These are phyloP conservation scores for Esperia sulphurella DNA, from an alignment of 2,888 invertebrate species.

Conservation along the genomic window DNA sequence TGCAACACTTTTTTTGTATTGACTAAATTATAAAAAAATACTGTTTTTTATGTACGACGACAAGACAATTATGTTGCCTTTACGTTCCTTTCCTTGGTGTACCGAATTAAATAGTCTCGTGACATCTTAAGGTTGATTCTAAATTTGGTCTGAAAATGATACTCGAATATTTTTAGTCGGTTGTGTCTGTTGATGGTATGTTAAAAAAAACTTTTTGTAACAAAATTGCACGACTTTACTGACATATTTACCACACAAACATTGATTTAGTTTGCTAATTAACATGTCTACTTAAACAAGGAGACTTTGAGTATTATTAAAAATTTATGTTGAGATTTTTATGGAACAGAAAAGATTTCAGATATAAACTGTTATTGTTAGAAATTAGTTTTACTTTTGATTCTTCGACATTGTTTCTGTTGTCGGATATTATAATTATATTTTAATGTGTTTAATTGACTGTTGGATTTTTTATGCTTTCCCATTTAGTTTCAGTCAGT, in stretches of 20 bases:
- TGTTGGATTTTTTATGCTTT: constrained; percentile 15
- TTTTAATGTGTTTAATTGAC: constrained; percentile 12
- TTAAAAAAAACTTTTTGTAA: too few species aligned
- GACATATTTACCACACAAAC: too few species aligned
- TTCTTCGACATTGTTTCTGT: constrained; percentile 30
- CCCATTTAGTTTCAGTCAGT: constrained; percentile 5
- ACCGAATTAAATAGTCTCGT: neutral
- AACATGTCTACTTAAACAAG: too few species aligned
- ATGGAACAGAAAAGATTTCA: neutral
- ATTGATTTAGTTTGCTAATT: too few species aligned
- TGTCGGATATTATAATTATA: constrained; percentile 25
- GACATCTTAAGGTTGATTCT: constrained; percentile 22
- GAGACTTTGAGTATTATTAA: neutral
- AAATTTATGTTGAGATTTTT: constrained; percentile 8
- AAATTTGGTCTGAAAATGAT: neutral
- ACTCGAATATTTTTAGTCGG: neutral
- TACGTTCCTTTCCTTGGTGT: too few species aligned
- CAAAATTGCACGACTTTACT: too few species aligned
- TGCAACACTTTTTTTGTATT: too few species aligned
- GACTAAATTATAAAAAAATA: too few species aligned
- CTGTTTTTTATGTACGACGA: too few species aligned
- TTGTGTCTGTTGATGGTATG: neutral
- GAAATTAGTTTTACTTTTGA: constrained; percentile 11
- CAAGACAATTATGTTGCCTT: too few species aligned
- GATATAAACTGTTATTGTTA: constrained; percentile 16